Evolutionary conservation across 2,888 invertebrate species (phyloP).

Genomic region (Eutolmus rufibarbis): DNA sequence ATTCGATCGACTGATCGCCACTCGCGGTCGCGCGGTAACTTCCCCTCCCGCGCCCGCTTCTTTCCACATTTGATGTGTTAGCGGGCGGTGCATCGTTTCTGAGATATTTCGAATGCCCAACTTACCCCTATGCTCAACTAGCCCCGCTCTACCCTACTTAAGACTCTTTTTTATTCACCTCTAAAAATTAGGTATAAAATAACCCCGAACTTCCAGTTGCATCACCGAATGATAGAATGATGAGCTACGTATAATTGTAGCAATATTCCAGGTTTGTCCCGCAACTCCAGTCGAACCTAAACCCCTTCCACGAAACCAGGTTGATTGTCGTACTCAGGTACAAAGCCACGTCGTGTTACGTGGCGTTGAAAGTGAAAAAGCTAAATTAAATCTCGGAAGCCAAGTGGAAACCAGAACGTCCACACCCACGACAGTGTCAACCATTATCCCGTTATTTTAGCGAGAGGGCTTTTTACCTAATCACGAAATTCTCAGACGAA

Average conservation of each 20-base stretch:
- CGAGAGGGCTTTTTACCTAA: neutral
- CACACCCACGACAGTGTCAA: neutral
- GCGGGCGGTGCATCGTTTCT: no score
- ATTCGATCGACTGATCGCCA: no score
- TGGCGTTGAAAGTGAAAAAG: neutral
- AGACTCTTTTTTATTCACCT: no score
- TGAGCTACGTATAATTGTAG: neutral
- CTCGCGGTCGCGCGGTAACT: no score
- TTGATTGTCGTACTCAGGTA: neutral
- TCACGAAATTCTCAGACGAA: neutral
- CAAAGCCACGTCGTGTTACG: neutral
- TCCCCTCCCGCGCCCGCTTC: no score
- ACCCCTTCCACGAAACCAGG: neutral
- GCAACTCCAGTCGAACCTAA: neutral
- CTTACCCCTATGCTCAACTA: no score
- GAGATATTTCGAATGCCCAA: no score
- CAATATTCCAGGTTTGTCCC: neutral
- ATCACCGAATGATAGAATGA: neutral
- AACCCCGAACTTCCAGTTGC: no score
- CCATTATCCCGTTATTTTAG: neutral
- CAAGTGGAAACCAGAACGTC: neutral
- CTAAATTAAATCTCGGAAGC: neutral
- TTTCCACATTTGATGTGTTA: no score
- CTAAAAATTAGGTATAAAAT: no score
- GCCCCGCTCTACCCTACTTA: no score